Conservation (phyloP, 2,113 vertebrate species). For the Ciconia stormi region DNA sequence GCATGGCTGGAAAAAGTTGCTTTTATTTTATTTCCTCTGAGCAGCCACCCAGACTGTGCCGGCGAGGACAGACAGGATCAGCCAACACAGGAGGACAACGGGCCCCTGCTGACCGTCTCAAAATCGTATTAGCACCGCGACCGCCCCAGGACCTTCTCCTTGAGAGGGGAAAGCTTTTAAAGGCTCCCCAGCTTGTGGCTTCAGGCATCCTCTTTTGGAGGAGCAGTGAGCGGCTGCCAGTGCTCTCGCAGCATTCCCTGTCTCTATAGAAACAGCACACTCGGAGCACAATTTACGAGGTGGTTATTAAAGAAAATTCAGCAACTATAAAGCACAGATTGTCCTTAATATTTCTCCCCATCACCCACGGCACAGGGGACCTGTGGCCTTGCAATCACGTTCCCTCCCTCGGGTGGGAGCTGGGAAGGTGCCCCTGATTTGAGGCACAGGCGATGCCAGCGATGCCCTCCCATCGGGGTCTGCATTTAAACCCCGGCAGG, state of each 20-base stretch:
- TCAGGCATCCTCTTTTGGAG: background rate
- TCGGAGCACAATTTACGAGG: background rate
- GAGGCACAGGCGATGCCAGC: background rate
- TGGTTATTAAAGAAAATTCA: background rate
- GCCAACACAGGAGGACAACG: background rate
- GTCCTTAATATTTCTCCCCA: background rate
- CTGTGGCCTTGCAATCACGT: accelerated
- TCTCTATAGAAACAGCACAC: slow-evolving; percentile 5
- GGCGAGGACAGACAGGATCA: accelerated
- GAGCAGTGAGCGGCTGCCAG: accelerated
- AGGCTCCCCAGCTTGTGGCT: background rate
- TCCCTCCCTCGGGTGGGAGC: background rate
- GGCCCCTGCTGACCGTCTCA: background rate
- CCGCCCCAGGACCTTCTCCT: background rate
- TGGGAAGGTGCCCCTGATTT: background rate
- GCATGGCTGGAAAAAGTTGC: background rate
- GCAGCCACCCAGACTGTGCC: background rate
- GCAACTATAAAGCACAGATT: background rate
- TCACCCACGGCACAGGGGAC: background rate
- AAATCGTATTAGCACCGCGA: background rate
- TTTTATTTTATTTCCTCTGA: background rate
- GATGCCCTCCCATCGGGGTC: background rate
- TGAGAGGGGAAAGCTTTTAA: background rate
- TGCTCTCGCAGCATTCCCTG: background rate
- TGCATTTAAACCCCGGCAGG: background rate